These are phyloP conservation scores for Dryocosmus kuriphilus DNA, from an alignment of 2,888 invertebrate species.

Conservation along the genomic window DNA sequence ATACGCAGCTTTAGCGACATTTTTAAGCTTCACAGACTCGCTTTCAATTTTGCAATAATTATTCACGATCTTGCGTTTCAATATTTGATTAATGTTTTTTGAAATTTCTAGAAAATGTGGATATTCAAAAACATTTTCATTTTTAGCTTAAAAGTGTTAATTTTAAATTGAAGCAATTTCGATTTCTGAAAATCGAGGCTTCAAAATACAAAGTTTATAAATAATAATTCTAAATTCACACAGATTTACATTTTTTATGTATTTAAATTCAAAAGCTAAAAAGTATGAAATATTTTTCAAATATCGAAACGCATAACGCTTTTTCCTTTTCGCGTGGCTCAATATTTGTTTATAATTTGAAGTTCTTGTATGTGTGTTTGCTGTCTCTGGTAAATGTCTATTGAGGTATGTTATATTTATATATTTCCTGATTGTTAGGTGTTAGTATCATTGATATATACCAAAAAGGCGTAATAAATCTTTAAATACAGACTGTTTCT, in stretches of 20 bases:
- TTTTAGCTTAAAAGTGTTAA: neutral
- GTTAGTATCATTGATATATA: conserved; percentile 64
- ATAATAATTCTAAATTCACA: too few relatives aligned
- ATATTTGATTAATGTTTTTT: neutral
- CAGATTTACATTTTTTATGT: too few relatives aligned
- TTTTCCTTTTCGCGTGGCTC: neutral
- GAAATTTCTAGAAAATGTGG: neutral
- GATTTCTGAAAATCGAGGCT: neutral
- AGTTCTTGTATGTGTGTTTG: conserved; percentile 23
- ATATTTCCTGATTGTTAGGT: conserved; percentile 62
- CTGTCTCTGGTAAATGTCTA: conserved; percentile 32
- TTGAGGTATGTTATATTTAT: conserved; percentile 37
- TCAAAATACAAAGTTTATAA: too few relatives aligned
- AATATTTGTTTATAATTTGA: conserved; percentile 9
- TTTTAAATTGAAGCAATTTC: neutral
- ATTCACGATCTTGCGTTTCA: neutral
- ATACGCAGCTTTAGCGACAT: neutral
- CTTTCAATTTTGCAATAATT: neutral
- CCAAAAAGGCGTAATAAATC: conserved; percentile 54
- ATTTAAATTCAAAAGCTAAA: neutral
- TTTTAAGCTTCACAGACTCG: neutral
- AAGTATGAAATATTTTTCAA: too few relatives aligned
- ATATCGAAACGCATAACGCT: neutral
- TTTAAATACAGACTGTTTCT: conserved; percentile 18
- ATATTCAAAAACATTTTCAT: neutral